Conservation (phyloP, 2,888 invertebrate species). For the Nephrocerus scutellatus region DNA sequence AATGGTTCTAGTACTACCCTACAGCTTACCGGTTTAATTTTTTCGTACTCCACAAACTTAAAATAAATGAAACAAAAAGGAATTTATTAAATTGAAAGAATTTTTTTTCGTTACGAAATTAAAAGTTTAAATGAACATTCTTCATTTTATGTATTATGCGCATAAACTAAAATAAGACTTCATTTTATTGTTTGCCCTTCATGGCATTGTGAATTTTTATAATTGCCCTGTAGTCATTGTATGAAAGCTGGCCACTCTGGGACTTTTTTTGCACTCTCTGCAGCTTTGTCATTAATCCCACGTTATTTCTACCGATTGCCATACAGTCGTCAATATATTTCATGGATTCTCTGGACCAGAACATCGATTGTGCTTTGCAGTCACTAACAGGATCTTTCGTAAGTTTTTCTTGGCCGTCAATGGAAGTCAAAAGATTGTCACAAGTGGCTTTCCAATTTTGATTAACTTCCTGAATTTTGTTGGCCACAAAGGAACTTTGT, state of each 20-base stretch:
- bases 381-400: constrained; percentile 7
- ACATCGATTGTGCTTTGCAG: constrained; percentile 31
- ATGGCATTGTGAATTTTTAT: constrained; percentile 35
- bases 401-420: no score
- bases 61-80: constrained; percentile 16
- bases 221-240: constrained; percentile 42
- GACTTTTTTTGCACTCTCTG: constrained; percentile 36
- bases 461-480: constrained; percentile 11
- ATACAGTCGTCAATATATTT: constrained; percentile 36
- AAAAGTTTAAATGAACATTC: no score
- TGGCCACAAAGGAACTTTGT: constrained; percentile 12
- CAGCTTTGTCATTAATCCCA: constrained; percentile 29
- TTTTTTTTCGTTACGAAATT: no score
- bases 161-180: constrained; percentile 14
- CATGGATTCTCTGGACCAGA: constrained; percentile 44
- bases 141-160: constrained; percentile 1
- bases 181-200: constrained; percentile 24
- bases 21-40: no score
- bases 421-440: constrained; percentile 15
- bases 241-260: constrained; percentile 38
- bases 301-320: constrained; percentile 17
- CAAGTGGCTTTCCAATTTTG: constrained; percentile 16
- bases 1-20: no score
- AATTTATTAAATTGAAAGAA: no score
- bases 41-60: no score